phyloP scores from a whole-genome alignment of 64 coral and sea anemone genomes.

The Montipora capricornis region DNA sequence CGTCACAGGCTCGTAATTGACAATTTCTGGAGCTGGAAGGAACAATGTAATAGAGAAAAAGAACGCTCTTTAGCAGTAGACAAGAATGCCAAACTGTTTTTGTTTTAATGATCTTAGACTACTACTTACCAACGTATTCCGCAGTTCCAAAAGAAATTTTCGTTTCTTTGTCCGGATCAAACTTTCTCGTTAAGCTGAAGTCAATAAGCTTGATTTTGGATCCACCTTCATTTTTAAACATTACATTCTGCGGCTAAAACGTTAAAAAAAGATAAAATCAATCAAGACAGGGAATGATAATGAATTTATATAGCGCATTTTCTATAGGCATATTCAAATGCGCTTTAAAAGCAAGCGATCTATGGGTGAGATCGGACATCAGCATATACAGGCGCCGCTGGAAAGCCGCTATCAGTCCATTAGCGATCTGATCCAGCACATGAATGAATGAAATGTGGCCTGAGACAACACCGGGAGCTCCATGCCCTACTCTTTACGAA shows the following conservation, averaged over 20 bases:
- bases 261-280: neutral
- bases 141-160: slow-evolving; percentile 91
- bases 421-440: too few relatives aligned
- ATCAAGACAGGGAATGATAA: too few relatives aligned
- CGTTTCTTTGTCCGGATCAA: slow-evolving; percentile 78
- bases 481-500: too few relatives aligned
- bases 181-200: slow-evolving; percentile 87
- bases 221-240: slow-evolving; percentile 89
- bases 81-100: neutral
- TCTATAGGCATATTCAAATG: too few relatives aligned
- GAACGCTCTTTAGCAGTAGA: neutral
- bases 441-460: too few relatives aligned
- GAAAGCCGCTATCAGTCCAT: too few relatives aligned
- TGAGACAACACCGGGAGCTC: too few relatives aligned
- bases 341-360: too few relatives aligned
- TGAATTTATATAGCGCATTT: too few relatives aligned
- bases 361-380: too few relatives aligned
- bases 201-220: slow-evolving; percentile 87
- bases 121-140: slow-evolving; percentile 89
- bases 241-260: slow-evolving; percentile 91
- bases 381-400: too few relatives aligned
- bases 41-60: neutral
- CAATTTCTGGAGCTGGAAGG: slow-evolving; percentile 87
- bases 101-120: too few relatives aligned
- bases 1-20: slow-evolving; percentile 88